Evolutionary conservation across 2,113 vertebrate genomes (phyloP), one percentile per base, ranked within the genome.

Genomic region (Macheiramphus alcinus): DNA sequence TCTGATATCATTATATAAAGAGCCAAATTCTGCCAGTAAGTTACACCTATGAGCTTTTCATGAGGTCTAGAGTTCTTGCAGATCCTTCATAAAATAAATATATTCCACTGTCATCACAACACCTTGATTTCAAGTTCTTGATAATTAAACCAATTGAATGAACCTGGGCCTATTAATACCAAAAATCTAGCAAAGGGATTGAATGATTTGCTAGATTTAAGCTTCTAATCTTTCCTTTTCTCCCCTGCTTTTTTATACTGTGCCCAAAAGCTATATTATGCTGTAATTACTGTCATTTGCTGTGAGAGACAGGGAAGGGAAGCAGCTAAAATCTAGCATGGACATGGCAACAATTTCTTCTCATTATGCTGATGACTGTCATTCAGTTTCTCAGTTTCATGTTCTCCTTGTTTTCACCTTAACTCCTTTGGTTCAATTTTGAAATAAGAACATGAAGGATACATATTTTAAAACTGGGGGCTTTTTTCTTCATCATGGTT

Each of bases 341-440:
- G 78, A 38, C 40, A 55, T 20, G 29, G 23, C 66, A 81, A 67
- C 63, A 42, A 42, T 36, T 86, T 89, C 40, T 47, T 87, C 59
- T 89, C 82, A 42, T 97, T 93, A 76, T 29, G 48, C 21, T 82
- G 53, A 80, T 86, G 84, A 71, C 36, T 72, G 63, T 86, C 80
- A 88, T 76, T 97, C 93, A 85, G 16, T 42, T 87, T 78, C 74
- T 76, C 61, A 70, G 71, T 79, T 82, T 55, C 45, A 7, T 59
- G 23, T 79, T 86, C 27, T 82, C 76, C 90, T 96, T 85, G 63
- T 59, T 97, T 90, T 96, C 70, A 80, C 52, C 75, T 96, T 88
- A 62, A 62, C 61, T 97, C 20, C 21, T 97, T 94, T 89, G 16
- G 36, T 61, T 94, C 73, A 38, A 34, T 52, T 94, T 91, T 90